Conservation (phyloP, 2,888 invertebrate species). For the Nudaria mundana region DNA sequence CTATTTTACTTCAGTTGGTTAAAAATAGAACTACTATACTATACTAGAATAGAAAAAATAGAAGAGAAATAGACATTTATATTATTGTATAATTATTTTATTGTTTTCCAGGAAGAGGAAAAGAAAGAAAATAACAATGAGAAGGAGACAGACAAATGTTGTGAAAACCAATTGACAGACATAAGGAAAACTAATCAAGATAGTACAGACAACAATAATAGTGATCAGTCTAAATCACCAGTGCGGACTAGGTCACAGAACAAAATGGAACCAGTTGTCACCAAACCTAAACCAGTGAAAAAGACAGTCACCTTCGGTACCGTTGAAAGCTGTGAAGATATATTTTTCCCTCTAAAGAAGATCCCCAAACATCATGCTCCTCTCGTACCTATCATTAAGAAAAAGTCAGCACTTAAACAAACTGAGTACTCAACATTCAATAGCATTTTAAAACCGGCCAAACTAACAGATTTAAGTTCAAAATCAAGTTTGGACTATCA, state of each 20-base stretch:
- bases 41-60: constrained; percentile 5
- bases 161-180: constrained; percentile 52
- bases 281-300: constrained; percentile 77
- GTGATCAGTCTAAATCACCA: constrained; percentile 63
- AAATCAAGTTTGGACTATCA: constrained; percentile 78
- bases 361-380: constrained; percentile 82
- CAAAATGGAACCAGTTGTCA: constrained; percentile 70
- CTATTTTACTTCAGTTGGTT: too few species aligned
- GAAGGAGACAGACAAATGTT: constrained; percentile 51
- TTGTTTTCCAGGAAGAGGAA: constrained; percentile 71
- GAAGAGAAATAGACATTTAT: constrained; percentile 4
- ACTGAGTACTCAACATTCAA: constrained; percentile 80
- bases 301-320: constrained; percentile 85
- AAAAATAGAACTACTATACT: too few species aligned
- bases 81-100: too few species aligned
- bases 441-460: constrained; percentile 83
- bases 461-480: constrained; percentile 82
- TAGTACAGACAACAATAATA: constrained; percentile 41
- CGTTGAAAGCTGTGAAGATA: constrained; percentile 83
- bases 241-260: constrained; percentile 75
- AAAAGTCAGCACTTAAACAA: constrained; percentile 80
- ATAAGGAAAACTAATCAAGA: constrained; percentile 45
- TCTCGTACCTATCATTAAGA: constrained; percentile 83
- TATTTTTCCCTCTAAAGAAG: constrained; percentile 78
- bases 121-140: constrained; percentile 76